A percentile compares a stretch with the other conserved stretches of the same genome.
Conservation (phyloP, 2,113 vertebrate genomes). For the Leucopsar rothschildi region DNA sequence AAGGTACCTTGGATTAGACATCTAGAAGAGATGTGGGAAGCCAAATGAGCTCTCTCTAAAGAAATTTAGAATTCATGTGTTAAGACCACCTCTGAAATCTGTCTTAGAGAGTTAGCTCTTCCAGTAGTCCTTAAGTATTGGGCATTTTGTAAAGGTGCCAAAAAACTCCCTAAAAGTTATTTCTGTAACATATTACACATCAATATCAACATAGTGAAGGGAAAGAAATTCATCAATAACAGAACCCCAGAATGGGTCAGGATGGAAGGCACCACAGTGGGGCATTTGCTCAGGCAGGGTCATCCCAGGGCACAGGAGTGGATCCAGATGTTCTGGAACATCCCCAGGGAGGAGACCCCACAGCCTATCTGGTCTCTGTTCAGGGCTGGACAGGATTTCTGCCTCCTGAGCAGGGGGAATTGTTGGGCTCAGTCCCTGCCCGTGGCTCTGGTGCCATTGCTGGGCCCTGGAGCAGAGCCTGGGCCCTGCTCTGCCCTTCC, state of each 20-base stretch:
- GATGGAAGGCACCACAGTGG: accelerated
- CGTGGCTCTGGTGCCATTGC: accelerated
- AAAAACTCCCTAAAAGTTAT: neutral
- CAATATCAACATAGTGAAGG: neutral
- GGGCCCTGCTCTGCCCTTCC: neutral
- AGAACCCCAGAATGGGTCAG: neutral
- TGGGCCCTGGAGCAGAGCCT: neutral
- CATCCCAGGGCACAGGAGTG: neutral
- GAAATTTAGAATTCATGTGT: neutral
- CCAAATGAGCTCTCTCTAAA: neutral
- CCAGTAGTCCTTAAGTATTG: neutral
- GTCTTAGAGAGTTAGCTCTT: neutral
- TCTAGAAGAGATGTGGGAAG: neutral
- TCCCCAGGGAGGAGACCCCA: neutral
- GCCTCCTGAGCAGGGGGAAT: neutral
- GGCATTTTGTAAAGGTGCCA: neutral
- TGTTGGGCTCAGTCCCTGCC: neutral
- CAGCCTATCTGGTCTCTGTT: neutral
- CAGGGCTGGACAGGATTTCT: neutral
- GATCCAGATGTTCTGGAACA: neutral
- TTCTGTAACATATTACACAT: neutral
- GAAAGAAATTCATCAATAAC: neutral
- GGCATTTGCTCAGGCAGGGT: neutral
- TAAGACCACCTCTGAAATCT: neutral
- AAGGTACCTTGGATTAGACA: neutral